Base-by-base conservation (phyloP, 2,888 invertebrate species). In the Scaptomyza tumidula region DNA sequence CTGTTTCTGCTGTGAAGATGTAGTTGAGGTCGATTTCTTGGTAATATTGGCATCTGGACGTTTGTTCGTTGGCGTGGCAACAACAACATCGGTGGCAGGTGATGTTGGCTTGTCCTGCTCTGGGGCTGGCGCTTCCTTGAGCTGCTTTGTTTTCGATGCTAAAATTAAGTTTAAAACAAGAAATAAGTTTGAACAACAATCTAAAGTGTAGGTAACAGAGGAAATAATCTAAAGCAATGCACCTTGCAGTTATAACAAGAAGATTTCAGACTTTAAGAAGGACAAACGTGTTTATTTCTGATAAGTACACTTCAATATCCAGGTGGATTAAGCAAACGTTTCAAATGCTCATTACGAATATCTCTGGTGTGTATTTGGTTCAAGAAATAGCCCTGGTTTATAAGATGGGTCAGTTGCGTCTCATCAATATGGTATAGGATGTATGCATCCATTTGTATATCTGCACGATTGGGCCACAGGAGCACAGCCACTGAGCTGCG, bases 381-480 rank as follows among this genome's bases (percentile, higher is more conserved):
- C 13, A 83, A 52, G 9, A 27, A 41, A 16, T 84, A 84, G 10
- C 80, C 83, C 11, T 54, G 55, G 0, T 10, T 31, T 10, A 13
- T 31, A 0, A 83, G 59, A 2, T 58, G 57, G 2, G 24, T 9
- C 14, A 80, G 27, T 43, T 83, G 71, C 1, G 5, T 35, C 24
- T 79, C 71, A 59, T 79, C 68, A 3, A 85, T 59, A 33, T 79
- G 68, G 46, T 70, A 84, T 1, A 83, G 63, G 6, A 77, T 53
- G 29, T 55, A 66, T 6, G 76, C 65, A 10, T 85, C 79, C 53
- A 65, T 62, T 44, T 68, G 57, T 5, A 77, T 39, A 13, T 84
- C 80, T 0, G 61, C 55, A 14, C 77, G 61, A 59, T 65, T 78
- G 9, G 84, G 85, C 70, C 72, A 79, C 5, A 84, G 44, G 2